Evolutionary conservation across 2,113 vertebrate species (phyloP).

Genomic region (Cathartes aura): DNA sequence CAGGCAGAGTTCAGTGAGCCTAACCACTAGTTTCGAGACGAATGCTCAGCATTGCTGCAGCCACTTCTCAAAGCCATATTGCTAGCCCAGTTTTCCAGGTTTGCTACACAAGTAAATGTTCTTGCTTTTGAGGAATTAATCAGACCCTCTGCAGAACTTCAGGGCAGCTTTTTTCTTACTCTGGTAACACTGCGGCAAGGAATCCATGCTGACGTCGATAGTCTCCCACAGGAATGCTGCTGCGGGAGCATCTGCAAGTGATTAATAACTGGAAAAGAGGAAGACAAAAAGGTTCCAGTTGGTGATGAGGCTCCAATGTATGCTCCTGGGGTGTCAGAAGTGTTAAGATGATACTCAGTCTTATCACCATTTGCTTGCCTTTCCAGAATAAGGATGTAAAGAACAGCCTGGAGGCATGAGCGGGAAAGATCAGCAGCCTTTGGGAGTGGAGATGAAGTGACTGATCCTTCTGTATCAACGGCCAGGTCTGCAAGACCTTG

Average conservation of each 20-base stretch:
- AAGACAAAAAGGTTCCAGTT: slow-evolving; percentile 2
- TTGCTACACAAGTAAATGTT: background rate
- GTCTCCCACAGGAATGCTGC: slow-evolving; percentile 45
- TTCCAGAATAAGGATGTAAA: background rate
- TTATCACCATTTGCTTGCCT: background rate
- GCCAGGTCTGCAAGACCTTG: background rate
- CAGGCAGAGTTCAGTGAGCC: background rate
- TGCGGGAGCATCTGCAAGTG: slow-evolving; percentile 44
- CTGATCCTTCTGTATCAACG: background rate
- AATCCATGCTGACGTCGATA: background rate
- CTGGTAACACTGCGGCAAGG: background rate
- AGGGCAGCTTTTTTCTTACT: background rate
- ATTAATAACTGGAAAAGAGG: slow-evolving; percentile 34
- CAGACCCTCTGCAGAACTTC: background rate
- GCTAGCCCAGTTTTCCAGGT: background rate
- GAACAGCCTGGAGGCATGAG: background rate
- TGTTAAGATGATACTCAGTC: background rate
- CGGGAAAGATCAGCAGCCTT: background rate
- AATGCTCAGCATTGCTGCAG: background rate
- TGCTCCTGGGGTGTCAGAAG: background rate
- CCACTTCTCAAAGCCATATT: background rate
- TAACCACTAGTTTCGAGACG: background rate
- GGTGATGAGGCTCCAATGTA: background rate
- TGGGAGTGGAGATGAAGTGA: background rate
- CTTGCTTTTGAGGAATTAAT: slow-evolving; percentile 33